Conservation (phyloP, 2,888 invertebrate genomes). For the Limenitis camilla region DNA sequence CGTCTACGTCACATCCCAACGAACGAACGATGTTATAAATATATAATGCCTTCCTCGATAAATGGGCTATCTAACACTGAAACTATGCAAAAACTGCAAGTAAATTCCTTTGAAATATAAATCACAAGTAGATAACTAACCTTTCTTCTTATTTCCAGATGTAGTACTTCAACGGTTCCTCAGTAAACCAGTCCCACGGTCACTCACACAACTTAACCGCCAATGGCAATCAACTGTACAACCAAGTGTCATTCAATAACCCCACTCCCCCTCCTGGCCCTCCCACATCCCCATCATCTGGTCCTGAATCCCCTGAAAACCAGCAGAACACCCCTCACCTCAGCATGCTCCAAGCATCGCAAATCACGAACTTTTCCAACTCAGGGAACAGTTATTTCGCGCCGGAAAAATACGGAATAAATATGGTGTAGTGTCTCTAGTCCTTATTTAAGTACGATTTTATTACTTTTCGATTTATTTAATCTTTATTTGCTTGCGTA, state of each 20-base stretch:
- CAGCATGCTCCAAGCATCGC: conserved; percentile 68
- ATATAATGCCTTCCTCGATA: no score
- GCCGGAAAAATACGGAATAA: conserved; percentile 70
- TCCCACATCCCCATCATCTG: conserved; percentile 65
- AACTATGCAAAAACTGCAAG: no score
- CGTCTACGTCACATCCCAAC: no score
- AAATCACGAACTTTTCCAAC: conserved; percentile 71
- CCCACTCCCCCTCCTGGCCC: conserved; percentile 67
- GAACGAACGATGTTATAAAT: no score
- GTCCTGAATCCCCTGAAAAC: conserved; percentile 64
- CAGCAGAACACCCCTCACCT: conserved; percentile 64
- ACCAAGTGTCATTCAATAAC: conserved; percentile 69
- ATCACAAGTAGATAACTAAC: no score
- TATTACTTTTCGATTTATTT: conserved; percentile 9
- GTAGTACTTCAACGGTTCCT: no score
- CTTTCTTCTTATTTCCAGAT: no score
- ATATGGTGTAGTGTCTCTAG: conserved; percentile 71
- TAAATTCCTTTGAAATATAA: no score
- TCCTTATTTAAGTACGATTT: conserved; percentile 30
- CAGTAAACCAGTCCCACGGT: conserved; percentile 26
- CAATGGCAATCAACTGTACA: conserved; percentile 67
- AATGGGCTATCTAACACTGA: no score
- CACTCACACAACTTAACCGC: conserved; percentile 62
- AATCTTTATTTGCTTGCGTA: conserved; percentile 16
- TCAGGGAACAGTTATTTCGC: conserved; percentile 68